These are phyloP conservation scores for Seira ritae DNA, from an alignment of 2,888 invertebrate genomes.

Conservation along the genomic window DNA sequence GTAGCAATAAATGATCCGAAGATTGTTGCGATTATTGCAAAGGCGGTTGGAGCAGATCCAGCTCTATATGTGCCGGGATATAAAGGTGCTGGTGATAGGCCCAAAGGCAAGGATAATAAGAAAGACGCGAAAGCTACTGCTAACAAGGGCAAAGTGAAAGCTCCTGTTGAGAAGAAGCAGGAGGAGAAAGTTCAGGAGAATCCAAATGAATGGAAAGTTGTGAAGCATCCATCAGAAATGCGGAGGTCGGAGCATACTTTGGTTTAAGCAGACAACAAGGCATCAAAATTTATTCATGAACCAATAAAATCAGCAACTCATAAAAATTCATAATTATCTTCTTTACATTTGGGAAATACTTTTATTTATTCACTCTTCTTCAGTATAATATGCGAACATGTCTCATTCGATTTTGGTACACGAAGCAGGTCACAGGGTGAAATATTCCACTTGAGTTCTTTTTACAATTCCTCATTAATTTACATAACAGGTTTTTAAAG, in stretches of 20 bases:
- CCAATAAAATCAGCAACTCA: not conserved
- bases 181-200: not conserved
- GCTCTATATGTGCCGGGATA: not conserved
- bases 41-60: not conserved
- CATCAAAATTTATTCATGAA: not conserved
- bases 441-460: too few relatives aligned
- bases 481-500: too few relatives aligned
- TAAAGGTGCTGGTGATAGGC: not conserved
- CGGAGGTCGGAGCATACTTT: constrained; percentile 28
- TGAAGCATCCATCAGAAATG: constrained; percentile 35
- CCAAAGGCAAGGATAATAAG: not conserved
- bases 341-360: too few relatives aligned
- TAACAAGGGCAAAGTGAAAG: not conserved
- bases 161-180: not conserved
- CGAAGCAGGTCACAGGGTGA: too few relatives aligned
- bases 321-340: not conserved
- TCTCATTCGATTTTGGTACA: too few relatives aligned
- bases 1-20: constrained; percentile 25
- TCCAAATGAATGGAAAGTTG: constrained; percentile 32
- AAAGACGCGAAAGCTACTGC: not conserved
- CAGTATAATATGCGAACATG: too few relatives aligned
- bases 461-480: too few relatives aligned
- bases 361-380: too few relatives aligned
- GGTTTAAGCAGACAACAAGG: too few relatives aligned
- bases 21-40: constrained; percentile 4